phyloP scores from a whole-genome alignment of 2,888 invertebrate genomes.

The Globia sparganii region DNA sequence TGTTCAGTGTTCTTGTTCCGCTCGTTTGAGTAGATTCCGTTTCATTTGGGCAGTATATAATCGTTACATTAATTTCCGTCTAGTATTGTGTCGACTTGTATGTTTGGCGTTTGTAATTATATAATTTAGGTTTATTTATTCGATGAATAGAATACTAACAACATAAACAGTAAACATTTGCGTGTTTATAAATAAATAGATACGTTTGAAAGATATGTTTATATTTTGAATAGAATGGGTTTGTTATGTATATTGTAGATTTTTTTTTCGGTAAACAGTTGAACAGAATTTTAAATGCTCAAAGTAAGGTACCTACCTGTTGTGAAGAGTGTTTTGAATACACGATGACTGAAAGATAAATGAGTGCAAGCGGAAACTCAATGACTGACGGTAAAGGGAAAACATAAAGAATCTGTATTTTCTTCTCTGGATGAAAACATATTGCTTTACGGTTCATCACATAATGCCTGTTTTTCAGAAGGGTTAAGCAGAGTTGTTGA shows the following conservation, averaged over 20 bases:
- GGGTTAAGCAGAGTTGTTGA: no score
- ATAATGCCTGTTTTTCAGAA: no score
- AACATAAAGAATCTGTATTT: not conserved
- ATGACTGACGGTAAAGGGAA: not conserved
- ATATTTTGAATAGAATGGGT: conserved; percentile 7
- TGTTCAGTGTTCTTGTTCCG: conserved; percentile 84
- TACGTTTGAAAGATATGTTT: conserved; percentile 13
- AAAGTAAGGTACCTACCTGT: not conserved
- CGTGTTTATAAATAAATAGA: conserved; percentile 40
- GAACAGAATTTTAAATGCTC: conserved; percentile 10
- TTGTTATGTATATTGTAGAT: not conserved
- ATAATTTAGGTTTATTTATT: conserved; percentile 43
- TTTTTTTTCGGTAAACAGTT: not conserved
- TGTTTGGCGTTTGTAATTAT: conserved; percentile 38
- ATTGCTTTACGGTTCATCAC: no score
- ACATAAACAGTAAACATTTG: conserved; percentile 10
- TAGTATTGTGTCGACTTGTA: conserved; percentile 54
- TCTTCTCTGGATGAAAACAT: no score
- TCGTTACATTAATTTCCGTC: conserved; percentile 76
- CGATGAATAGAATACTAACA: conserved; percentile 22
- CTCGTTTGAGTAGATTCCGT: conserved; percentile 81
- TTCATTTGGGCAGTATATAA: conserved; percentile 75
- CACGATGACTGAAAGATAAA: conserved; percentile 20
- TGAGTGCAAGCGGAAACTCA: not conserved
- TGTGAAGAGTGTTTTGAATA: conserved; percentile 15